These are phyloP conservation scores for Sebastes nivosus DNA, from an alignment of 2,797 vertebrate genomes.

Conservation along the genomic window DNA sequence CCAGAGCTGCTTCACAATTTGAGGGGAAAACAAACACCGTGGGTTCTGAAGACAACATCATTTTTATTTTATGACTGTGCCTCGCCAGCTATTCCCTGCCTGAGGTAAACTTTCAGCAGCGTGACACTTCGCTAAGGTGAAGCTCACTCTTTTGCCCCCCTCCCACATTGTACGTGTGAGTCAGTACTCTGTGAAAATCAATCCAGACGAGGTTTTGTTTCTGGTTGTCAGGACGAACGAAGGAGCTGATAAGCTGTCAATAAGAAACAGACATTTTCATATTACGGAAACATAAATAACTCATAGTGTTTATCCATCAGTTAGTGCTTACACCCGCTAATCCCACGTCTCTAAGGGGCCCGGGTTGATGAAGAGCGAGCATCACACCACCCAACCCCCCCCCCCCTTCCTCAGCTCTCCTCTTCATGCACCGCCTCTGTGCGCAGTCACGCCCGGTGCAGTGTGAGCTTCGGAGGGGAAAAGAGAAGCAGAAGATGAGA, in stretches of 20 bases:
- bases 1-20: constrained; percentile 51
- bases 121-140: constrained; percentile 24
- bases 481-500: constrained; percentile 23
- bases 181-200: background rate
- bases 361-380: constrained; percentile 47
- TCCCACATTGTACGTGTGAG: background rate
- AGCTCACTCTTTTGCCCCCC: background rate
- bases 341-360: constrained; percentile 34
- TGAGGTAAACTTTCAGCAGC: constrained; percentile 34
- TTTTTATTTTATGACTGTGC: constrained; percentile 62
- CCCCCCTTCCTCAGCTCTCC: background rate
- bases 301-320: constrained; percentile 21
- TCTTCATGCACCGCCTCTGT: constrained; percentile 52
- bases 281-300: background rate
- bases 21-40: constrained; percentile 50
- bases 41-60: constrained; percentile 54
- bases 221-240: background rate
- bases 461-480: background rate
- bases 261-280: background rate
- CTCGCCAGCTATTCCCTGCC: constrained; percentile 37
- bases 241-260: background rate
- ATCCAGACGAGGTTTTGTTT: background rate
- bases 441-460: constrained; percentile 51
- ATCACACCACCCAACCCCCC: background rate
- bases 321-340: constrained; percentile 43